These are phyloP conservation scores for Mustela lutreola DNA, from an alignment of 2,113 vertebrate genomes.

Conservation along the genomic window DNA sequence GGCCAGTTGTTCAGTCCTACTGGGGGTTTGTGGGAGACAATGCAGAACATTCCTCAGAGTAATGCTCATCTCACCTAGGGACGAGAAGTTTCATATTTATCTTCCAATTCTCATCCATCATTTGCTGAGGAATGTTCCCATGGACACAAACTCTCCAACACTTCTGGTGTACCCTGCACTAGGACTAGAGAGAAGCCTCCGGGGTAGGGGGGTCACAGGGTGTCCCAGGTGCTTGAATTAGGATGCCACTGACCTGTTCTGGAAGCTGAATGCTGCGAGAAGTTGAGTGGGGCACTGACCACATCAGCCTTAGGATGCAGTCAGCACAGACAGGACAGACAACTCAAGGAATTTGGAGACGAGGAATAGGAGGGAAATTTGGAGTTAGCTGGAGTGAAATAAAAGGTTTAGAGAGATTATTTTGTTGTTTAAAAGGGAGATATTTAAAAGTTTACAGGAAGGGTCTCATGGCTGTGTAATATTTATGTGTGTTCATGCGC, in stretches of 20 bases:
- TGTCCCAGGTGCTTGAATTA: not conserved
- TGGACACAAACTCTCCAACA: not conserved
- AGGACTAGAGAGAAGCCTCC: not conserved
- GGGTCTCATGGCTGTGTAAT: not conserved
- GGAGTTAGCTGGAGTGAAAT: not conserved
- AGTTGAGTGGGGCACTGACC: not conserved
- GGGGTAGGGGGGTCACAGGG: not conserved
- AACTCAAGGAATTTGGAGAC: slow-evolving; percentile 14
- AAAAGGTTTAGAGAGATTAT: not conserved
- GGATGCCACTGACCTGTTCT: not conserved
- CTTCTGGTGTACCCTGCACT: not conserved
- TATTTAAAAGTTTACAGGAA: not conserved
- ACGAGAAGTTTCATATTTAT: not conserved
- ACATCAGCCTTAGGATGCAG: not conserved
- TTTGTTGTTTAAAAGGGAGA: slow-evolving; percentile 46
- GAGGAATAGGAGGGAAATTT: not conserved
- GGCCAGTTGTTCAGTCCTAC: not conserved
- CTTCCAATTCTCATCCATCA: not conserved
- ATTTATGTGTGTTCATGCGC: not conserved
- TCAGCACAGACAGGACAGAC: not conserved
- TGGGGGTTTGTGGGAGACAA: not conserved
- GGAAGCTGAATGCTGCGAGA: not conserved
- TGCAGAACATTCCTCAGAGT: not conserved
- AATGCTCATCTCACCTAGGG: not conserved
- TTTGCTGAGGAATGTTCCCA: not conserved